A percentile compares a stretch with the other conserved stretches of the same genome.
phyloP scores from a whole-genome alignment of 2,797 vertebrate species.

The Pseudochaenichthys georgianus region DNA sequence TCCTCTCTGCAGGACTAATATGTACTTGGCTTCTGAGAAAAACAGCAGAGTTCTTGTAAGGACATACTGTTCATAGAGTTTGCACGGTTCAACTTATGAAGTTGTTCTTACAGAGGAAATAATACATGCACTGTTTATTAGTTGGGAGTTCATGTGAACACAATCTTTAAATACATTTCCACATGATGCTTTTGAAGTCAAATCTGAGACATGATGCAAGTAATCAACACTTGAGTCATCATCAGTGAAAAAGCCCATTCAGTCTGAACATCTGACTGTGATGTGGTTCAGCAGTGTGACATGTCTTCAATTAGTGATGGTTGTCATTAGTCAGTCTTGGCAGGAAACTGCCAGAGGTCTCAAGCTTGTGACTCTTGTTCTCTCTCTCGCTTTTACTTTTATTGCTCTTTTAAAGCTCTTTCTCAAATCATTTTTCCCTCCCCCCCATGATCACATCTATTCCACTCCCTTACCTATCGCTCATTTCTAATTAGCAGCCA shows the following conservation, averaged over 20 bases:
- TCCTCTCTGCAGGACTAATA: not conserved
- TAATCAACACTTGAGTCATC: conserved; percentile 18
- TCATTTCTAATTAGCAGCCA: conserved; percentile 61
- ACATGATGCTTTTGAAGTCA: conserved; percentile 32
- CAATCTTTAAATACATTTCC: conserved; percentile 14
- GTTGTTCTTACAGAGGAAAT: not conserved
- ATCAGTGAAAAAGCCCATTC: conserved; percentile 21
- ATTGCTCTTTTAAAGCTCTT: conserved; percentile 26
- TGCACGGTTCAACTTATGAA: not conserved
- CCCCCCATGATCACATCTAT: not conserved
- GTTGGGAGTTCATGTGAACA: not conserved
- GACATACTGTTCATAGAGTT: not conserved
- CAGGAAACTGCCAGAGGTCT: conserved; percentile 26
- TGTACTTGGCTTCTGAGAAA: not conserved
- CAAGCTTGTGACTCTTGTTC: conserved; percentile 26
- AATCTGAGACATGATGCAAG: conserved; percentile 13
- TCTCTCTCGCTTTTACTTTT: conserved; percentile 23
- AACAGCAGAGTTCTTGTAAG: not conserved
- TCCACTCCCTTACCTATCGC: conserved; percentile 33
- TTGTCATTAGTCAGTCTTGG: conserved; percentile 17
- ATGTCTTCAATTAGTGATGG: conserved; percentile 35
- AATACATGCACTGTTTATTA: not conserved
- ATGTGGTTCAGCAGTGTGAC: conserved; percentile 37
- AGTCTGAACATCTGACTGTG: conserved; percentile 19
- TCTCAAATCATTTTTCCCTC: conserved; percentile 8